These are phyloP conservation scores for Gryon sp. DNA, from an alignment of 1,140 invertebrate species.

Conservation along the genomic window DNA sequence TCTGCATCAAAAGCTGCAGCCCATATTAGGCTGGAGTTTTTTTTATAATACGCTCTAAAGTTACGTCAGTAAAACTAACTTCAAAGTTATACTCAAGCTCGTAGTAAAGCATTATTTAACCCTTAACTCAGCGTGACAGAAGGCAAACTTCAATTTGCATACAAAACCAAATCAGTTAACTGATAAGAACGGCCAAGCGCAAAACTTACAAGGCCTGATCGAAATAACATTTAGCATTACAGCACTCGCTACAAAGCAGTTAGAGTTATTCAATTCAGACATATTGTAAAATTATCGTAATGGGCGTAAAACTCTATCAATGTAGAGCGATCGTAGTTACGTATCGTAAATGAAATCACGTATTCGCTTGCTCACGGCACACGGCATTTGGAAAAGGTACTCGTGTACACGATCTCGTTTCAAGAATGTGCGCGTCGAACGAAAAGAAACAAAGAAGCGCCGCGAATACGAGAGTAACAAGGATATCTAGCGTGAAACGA, in stretches of 20 bases:
- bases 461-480: neutral
- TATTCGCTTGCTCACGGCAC: conserved; percentile 64
- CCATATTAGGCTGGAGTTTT: no score
- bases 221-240: conserved; percentile 38
- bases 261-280: conserved; percentile 42
- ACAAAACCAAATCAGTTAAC: conserved; percentile 3
- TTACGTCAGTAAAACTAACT: no score
- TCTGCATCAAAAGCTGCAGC: no score
- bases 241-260: conserved; percentile 16
- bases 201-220: conserved; percentile 21
- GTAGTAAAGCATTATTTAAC: conserved; percentile 1
- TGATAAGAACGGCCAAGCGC: conserved; percentile 18
- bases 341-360: conserved; percentile 79
- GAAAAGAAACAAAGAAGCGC: conserved; percentile 24
- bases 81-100: neutral
- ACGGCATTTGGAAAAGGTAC: conserved; percentile 68
- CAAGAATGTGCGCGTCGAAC: conserved; percentile 39
- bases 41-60: no score
- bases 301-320: conserved; percentile 55
- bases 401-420: conserved; percentile 55
- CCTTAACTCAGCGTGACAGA: conserved; percentile 12
- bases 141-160: conserved; percentile 40
- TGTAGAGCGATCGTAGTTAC: conserved; percentile 72
- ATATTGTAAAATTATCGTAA: conserved; percentile 60
- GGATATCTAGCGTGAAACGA: conserved; percentile 11